phyloP scores from a whole-genome alignment of 1,140 invertebrate genomes.

The Ceratosolen solmsi region DNA sequence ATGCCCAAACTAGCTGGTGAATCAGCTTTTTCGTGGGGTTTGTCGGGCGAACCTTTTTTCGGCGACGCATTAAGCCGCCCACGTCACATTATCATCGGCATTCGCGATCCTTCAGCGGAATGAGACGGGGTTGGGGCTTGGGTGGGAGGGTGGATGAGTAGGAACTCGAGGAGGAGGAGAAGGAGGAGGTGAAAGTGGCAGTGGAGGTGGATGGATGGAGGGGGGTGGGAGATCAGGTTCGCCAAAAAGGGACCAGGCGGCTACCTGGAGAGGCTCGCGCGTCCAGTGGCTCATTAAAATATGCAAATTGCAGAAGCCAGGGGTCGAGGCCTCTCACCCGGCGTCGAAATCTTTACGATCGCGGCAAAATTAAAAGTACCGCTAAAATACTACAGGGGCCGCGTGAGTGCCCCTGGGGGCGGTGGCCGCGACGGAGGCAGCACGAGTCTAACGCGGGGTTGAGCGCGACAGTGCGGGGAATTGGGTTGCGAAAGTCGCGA shows the following conservation, averaged over 20 bases:
- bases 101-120: constrained; percentile 54
- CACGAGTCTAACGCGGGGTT: constrained; percentile 11
- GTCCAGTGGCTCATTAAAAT: constrained; percentile 72
- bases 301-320: constrained; percentile 65
- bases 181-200: neutral
- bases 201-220: neutral
- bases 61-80: constrained; percentile 52
- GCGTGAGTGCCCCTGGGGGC: neutral
- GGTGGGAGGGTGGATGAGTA: constrained; percentile 44
- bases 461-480: neutral
- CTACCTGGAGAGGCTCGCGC: constrained; percentile 56
- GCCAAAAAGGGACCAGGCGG: constrained; percentile 27
- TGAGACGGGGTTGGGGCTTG: constrained; percentile 22
- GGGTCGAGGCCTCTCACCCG: constrained; percentile 58
- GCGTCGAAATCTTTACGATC: constrained; percentile 72
- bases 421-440: constrained; percentile 29
- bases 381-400: constrained; percentile 64
- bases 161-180: constrained; percentile 46
- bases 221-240: too few relatives aligned
- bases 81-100: constrained; percentile 67
- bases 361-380: constrained; percentile 71
- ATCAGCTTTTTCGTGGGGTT: too few relatives aligned
- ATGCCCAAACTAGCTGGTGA: too few relatives aligned
- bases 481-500: neutral
- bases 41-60: too few relatives aligned